phyloP scores from a whole-genome alignment of 2,888 invertebrate species.

The Spodoptera exigua region DNA sequence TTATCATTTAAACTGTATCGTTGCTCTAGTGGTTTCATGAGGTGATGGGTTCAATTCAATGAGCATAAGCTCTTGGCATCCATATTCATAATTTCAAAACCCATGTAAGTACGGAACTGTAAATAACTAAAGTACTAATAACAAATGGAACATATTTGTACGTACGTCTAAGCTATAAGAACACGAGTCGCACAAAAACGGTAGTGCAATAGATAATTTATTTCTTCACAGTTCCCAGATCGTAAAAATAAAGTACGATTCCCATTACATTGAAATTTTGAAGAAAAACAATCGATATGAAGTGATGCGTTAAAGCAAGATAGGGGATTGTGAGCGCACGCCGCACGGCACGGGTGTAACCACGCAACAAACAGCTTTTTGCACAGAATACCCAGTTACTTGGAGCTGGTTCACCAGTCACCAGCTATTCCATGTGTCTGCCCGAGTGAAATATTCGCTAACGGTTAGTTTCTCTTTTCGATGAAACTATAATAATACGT shows the following conservation, averaged over 20 bases:
- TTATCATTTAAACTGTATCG: constrained; percentile 2
- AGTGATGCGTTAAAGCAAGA: constrained; percentile 47
- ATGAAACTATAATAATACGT: too few relatives aligned
- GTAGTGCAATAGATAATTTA: background rate
- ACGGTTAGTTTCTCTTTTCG: too few relatives aligned
- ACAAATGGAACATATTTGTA: too few relatives aligned
- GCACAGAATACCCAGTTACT: constrained; percentile 32
- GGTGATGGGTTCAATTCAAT: too few relatives aligned
- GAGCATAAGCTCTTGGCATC: too few relatives aligned
- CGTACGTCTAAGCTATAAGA: constrained; percentile 15
- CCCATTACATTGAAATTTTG: constrained; percentile 18
- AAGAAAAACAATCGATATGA: constrained; percentile 49
- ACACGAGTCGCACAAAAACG: constrained; percentile 17
- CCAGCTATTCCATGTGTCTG: constrained; percentile 6
- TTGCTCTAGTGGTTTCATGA: too few relatives aligned
- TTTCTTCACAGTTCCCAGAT: constrained; percentile 49
- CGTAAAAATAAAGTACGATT: constrained; percentile 42
- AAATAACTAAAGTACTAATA: too few relatives aligned
- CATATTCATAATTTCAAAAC: too few relatives aligned
- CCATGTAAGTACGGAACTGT: too few relatives aligned
- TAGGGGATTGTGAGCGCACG: constrained; percentile 25
- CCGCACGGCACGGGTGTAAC: constrained; percentile 17
- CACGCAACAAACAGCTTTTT: constrained; percentile 44
- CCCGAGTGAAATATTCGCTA: too few relatives aligned
- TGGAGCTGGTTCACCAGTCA: constrained; percentile 41